Base-by-base conservation (phyloP, 2,888 invertebrate genomes). In the Xanthostigma xanthostigma region DNA sequence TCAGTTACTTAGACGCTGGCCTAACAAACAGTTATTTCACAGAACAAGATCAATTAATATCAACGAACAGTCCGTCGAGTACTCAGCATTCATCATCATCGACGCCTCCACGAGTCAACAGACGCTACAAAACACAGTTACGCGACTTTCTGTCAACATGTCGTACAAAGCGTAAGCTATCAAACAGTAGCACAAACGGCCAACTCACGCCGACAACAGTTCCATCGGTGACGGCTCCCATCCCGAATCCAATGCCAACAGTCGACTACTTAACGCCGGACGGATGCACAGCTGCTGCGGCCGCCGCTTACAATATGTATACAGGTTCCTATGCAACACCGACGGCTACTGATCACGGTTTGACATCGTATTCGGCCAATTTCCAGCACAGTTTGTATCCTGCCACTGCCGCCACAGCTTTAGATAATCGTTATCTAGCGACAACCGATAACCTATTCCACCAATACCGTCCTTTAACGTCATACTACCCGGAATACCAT, bases 1-100 rank as follows among this genome's bases (percentile, higher is more conserved):
- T 93, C 49, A 95, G 95, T 64, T 97, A 97, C 69, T 76, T 96
- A 60, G 94, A 94, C 64, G 92, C 92, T 0, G 92, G 92, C 12
- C 74, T 94, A 54, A 90, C 91, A 12, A 92, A 89, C 61, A 81
- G 85, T 49, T 92, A 92, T 69, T 90, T 92, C 69, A 85, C 87
- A 8, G 92, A 92, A 61, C 78, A 81, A 41, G 90, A 91, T 62
- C 86, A 84, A 64, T 68, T 89, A 13, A 70, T 79, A 3, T 70
- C 75, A 40, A 76, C 76, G 49, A 76, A 74, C 53, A 72, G 79
- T 12, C 74, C 72, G 46, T 72, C 74, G 36, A 67, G 74, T 35
- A 64, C 74, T 52, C 70, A 74, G 49, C 66, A 65, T 37, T 64
- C 67, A 27, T 60, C 75, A 3, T 72, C 78, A 17, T 79, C 79